These are phyloP conservation scores for Lumbricus terrestris DNA, from an alignment of 2,888 invertebrate genomes.

Conservation along the genomic window DNA sequence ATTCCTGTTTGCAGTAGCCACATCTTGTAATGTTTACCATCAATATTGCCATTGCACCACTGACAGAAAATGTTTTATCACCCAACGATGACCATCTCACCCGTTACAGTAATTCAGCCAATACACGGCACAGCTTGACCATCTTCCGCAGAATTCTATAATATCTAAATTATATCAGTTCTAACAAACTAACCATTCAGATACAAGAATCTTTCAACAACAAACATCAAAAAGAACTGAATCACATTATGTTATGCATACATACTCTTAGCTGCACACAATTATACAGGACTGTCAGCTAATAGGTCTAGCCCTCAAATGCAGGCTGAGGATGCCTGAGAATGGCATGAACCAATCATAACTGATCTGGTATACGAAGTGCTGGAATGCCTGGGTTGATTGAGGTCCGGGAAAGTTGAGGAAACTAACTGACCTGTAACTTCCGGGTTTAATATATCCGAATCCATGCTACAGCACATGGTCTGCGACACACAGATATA, in stretches of 20 bases:
- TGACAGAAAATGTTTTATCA: background rate
- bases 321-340: background rate
- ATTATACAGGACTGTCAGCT: too few species aligned
- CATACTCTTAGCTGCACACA: background rate
- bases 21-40: background rate
- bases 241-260: too few species aligned
- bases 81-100: background rate
- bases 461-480: background rate
- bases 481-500: too few species aligned
- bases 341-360: background rate
- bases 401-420: background rate
- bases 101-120: background rate
- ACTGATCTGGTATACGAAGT: background rate
- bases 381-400: background rate
- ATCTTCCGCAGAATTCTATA: too few species aligned
- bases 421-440: background rate
- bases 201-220: too few species aligned
- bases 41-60: background rate
- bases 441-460: background rate
- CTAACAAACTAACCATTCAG: too few species aligned
- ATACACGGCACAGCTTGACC: background rate
- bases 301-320: background rate
- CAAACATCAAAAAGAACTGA: too few species aligned
- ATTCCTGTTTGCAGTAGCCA: background rate
- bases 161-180: too few species aligned